Evolutionary conservation across 2,888 invertebrate genomes (phyloP), one percentile per base, ranked within the genome.

Genomic region (Rhorus exstirpatorius): DNA sequence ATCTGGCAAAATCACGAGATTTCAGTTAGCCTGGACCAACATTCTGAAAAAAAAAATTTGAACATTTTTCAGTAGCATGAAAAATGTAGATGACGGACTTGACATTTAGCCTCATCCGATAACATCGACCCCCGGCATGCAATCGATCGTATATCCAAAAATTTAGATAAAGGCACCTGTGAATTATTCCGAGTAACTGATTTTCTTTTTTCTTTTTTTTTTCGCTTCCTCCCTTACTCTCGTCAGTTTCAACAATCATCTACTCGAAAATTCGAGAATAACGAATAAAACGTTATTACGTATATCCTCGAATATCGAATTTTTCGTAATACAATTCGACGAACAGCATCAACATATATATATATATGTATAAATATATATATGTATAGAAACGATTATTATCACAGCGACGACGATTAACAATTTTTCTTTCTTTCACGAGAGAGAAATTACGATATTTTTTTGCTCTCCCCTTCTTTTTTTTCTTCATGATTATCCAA

Each of bases 351-450:
- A n/a, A n/a, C n/a, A n/a, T n/a, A n/a, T n/a, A n/a, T n/a, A n/a
- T n/a, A n/a, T n/a, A n/a, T n/a, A n/a, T n/a, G n/a, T n/a, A n/a
- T n/a, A n/a, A n/a, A n/a, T n/a, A n/a, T 71, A 67, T 75, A 79
- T 67, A 81, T 63, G 76, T 78, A 78, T 78, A 74, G 35, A 74
- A 84, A 84, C 83, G 76, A 83, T 67, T 80, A 84, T 85, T 84
- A 86, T 86, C 86, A 86, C 86, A 86, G 86, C 76, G 80, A 86
- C 80, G 80, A 85, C 83, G 72, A 53, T 60, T 17, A 83, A 82
- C 70, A 67, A 61, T 80, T 85, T 31, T 65, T 63, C 14, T 7
- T 21, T 12, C 12, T 8, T 14, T 19, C 10, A 8, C n/a, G 2
- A 26, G 10, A 31, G n/a, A n/a, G 26, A 31, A n/a, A 58, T 58